Percentiles rank a stretch among this genome's conserved stretches.
phyloP scores from a whole-genome alignment of 2,797 vertebrate species.

The Chloroceryle amazona region DNA sequence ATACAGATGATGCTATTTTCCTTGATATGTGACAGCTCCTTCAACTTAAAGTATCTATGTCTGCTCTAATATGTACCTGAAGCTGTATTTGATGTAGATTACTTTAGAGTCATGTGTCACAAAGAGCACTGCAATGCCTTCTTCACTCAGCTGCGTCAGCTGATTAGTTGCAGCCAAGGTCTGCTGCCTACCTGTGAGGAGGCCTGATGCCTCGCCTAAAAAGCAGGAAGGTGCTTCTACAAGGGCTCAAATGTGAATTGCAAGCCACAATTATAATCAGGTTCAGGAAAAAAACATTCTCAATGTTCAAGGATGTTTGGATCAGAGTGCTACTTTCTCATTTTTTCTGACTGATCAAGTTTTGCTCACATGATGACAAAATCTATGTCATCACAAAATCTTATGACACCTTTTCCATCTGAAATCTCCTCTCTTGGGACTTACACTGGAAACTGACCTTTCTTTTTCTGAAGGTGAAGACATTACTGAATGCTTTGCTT shows the following conservation, averaged over 20 bases:
- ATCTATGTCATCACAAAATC: background rate
- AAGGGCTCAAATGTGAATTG: background rate
- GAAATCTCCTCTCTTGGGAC: background rate
- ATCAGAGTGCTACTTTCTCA: background rate
- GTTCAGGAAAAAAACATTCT: background rate
- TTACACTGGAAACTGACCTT: background rate
- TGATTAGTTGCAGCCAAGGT: background rate
- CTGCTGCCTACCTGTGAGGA: background rate
- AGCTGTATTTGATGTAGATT: constrained; percentile 45
- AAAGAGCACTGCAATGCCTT: background rate
- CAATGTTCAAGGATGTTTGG: background rate
- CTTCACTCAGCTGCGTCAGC: background rate
- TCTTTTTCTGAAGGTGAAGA: background rate
- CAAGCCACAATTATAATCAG: background rate
- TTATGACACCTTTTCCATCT: background rate
- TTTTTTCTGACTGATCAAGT: background rate
- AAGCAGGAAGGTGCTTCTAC: background rate
- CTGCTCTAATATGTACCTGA: background rate
- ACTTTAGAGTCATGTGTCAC: constrained; percentile 25
- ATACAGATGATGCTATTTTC: background rate
- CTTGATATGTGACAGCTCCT: constrained; percentile 20
- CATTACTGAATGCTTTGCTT: background rate
- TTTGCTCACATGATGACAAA: background rate
- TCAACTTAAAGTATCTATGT: background rate
- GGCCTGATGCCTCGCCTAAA: background rate